Evolutionary conservation across 1,140 invertebrate species (phyloP).

Genomic region (Neocloeon triangulifer): DNA sequence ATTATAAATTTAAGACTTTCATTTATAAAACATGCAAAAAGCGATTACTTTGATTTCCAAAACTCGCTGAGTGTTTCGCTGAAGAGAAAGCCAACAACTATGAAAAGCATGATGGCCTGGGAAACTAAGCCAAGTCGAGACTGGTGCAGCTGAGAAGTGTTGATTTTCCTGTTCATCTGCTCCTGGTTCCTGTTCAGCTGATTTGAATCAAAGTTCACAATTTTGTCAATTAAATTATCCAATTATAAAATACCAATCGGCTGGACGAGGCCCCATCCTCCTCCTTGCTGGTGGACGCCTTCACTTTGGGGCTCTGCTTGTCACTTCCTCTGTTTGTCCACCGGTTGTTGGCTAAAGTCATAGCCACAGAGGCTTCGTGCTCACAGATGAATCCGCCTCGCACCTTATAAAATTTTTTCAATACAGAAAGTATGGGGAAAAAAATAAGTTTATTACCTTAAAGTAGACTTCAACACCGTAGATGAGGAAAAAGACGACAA

Average conservation of each 20-base stretch:
- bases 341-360: conserved; percentile 1
- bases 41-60: conserved; percentile 72
- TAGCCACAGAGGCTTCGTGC: conserved; percentile 2
- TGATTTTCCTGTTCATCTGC: no score
- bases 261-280: no score
- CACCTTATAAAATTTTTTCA: conserved; percentile 5
- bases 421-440: no score
- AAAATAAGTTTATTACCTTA: conserved; percentile 35
- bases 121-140: conserved; percentile 67
- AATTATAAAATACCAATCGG: no score
- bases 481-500: conserved; percentile 81
- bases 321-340: no score
- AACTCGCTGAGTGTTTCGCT: conserved; percentile 75
- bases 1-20: conserved; percentile 4
- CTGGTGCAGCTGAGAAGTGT: conserved; percentile 76
- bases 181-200: not conserved
- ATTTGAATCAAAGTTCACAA: no score
- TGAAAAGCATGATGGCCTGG: conserved; percentile 64
- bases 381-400: conserved; percentile 6
- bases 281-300: no score
- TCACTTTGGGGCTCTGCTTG: no score
- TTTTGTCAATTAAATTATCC: no score
- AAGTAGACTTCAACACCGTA: conserved; percentile 90
- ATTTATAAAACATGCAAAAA: not conserved
- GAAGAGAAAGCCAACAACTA: conserved; percentile 68